Conservation (phyloP, 2,797 vertebrate genomes). For the Pagetopsis macropterus region DNA sequence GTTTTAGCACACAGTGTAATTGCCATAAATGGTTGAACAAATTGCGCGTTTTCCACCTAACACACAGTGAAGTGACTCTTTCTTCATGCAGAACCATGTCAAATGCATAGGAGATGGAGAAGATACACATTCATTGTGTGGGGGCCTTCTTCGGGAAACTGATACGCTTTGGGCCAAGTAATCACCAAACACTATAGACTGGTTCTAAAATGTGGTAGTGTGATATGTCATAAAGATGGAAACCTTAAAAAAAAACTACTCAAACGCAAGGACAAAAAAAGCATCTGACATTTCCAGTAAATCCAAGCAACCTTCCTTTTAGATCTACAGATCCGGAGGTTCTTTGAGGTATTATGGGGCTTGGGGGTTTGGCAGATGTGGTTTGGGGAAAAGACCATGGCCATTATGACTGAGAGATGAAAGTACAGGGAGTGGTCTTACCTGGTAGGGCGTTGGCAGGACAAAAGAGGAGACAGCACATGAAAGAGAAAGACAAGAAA, state of each 20-base stretch:
- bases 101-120: neutral
- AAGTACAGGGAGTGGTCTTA: slow-evolving; percentile 81
- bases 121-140: too few species aligned
- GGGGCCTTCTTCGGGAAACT: slow-evolving; percentile 25
- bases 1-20: slow-evolving; percentile 15
- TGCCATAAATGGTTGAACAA: slow-evolving; percentile 41
- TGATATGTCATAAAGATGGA: neutral
- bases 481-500: slow-evolving; percentile 78
- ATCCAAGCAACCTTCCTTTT: neutral
- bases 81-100: slow-evolving; percentile 27
- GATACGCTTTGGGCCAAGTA: slow-evolving; percentile 19
- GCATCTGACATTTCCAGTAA: neutral
- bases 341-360: slow-evolving; percentile 51
- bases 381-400: slow-evolving; percentile 51
- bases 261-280: neutral
- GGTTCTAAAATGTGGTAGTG: neutral
- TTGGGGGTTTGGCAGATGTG: slow-evolving; percentile 45
- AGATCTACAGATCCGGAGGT: slow-evolving; percentile 36
- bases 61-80: slow-evolving; percentile 6
- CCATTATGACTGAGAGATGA: slow-evolving; percentile 70
- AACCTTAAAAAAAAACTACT: neutral
- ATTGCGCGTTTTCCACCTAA: slow-evolving; percentile 7
- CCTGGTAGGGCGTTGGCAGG: slow-evolving; percentile 77
- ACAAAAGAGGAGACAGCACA: slow-evolving; percentile 74
- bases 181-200: neutral